phyloP scores from a whole-genome alignment of 2,113 vertebrate species.

The Myiozetetes cayanensis region DNA sequence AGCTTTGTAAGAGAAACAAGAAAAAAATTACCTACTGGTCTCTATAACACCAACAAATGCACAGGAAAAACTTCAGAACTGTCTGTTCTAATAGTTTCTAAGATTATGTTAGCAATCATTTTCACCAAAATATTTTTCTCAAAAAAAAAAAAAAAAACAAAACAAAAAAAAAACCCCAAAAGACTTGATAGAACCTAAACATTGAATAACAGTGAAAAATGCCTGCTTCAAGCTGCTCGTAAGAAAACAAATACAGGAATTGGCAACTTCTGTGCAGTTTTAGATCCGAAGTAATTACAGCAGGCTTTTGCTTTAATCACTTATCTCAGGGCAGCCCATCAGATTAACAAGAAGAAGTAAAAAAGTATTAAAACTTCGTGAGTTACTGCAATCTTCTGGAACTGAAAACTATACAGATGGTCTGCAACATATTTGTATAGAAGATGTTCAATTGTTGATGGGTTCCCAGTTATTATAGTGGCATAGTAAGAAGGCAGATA shows the following conservation, averaged over 20 bases:
- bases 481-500: conserved; percentile 67
- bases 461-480: conserved; percentile 64
- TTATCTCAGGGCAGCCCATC: conserved; percentile 42
- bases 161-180: not conserved
- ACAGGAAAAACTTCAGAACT: not conserved
- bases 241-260: conserved; percentile 29
- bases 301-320: conserved; percentile 31
- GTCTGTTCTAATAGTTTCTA: not conserved
- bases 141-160: not conserved
- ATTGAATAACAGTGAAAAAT: not conserved
- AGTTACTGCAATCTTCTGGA: conserved; percentile 69
- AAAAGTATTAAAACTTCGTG: conserved; percentile 49
- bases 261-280: conserved; percentile 25
- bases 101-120: not conserved
- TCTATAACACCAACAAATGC: not conserved
- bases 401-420: conserved; percentile 68
- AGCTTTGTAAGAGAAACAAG: not conserved
- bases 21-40: conserved; percentile 12
- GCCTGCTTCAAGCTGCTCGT: not conserved
- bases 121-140: not conserved
- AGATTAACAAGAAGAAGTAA: conserved; percentile 19
- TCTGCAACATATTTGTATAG: conserved; percentile 61
- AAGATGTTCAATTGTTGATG: conserved; percentile 60
- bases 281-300: conserved; percentile 15
- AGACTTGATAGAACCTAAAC: not conserved